Conservation (phyloP, 2,113 vertebrate species). For the Ceuthmochares aereus region DNA sequence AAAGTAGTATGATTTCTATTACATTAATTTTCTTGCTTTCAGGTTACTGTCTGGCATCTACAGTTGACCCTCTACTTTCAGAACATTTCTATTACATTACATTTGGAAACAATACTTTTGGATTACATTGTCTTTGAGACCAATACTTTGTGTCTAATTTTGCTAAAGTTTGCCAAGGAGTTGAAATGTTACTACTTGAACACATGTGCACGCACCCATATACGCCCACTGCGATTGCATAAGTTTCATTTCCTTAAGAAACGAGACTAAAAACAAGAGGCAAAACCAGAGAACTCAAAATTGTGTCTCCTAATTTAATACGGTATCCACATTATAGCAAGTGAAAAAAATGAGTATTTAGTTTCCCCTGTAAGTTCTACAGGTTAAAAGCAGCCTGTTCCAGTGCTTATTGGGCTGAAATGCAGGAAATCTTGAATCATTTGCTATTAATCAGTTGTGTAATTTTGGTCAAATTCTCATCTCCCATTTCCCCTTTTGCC, state of each 20-base stretch:
- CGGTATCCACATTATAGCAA: not conserved
- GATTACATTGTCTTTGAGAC: not conserved
- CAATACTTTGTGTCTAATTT: not conserved
- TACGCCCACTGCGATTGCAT: not conserved
- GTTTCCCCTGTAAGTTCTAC: not conserved
- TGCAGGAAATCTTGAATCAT: not conserved
- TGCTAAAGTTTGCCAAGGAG: not conserved
- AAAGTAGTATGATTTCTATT: not conserved
- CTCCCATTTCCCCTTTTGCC: conserved; percentile 26
- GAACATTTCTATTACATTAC: not conserved
- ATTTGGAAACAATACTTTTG: not conserved
- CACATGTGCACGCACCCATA: not conserved
- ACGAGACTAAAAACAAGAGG: not conserved
- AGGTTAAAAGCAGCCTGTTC: not conserved
- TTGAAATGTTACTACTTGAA: not conserved
- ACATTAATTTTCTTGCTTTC: not conserved
- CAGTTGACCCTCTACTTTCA: not conserved
- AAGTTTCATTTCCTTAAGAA: conserved; percentile 56
- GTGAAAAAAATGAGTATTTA: accelerated
- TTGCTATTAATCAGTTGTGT: not conserved
- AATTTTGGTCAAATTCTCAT: not conserved
- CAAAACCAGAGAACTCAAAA: not conserved
- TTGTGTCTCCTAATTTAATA: not conserved
- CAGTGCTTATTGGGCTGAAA: not conserved
- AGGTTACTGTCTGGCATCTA: not conserved